Conservation (phyloP, 1,140 invertebrate genomes). For the Caenorhabditis briggsae region DNA sequence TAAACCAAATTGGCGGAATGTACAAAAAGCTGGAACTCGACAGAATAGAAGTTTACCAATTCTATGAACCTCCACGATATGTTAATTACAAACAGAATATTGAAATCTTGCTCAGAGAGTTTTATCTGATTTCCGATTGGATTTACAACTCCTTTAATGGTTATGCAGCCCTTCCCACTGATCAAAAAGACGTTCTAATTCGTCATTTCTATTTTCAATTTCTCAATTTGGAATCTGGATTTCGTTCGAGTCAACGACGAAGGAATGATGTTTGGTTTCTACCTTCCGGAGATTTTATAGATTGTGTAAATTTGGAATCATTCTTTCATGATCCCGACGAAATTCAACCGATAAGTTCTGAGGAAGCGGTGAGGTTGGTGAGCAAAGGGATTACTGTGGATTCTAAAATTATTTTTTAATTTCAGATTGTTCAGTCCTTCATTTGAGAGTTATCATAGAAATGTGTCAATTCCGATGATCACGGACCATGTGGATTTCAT, state of each 20-base stretch:
- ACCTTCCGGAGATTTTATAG: conserved; percentile 49
- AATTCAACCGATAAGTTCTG: neutral
- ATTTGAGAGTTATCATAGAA: conserved; percentile 40
- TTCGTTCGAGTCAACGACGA: neutral
- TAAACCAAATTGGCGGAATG: neutral
- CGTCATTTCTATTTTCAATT: neutral
- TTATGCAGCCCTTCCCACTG: neutral
- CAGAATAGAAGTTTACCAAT: neutral
- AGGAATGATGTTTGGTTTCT: conserved; percentile 34
- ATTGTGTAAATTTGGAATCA: conserved; percentile 14
- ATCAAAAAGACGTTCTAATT: neutral
- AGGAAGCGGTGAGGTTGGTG: conserved; percentile 30
- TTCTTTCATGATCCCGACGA: conserved; percentile 24
- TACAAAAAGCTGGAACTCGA: neutral
- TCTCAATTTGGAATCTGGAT: neutral
- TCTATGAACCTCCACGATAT: neutral
- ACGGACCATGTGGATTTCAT: neutral
- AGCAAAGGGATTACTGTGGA: neutral
- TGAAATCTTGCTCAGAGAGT: neutral
- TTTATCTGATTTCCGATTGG: neutral
- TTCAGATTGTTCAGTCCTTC: conserved; percentile 31
- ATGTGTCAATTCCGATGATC: conserved; percentile 42
- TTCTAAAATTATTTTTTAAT: neutral
- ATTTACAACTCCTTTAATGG: neutral
- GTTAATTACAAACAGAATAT: neutral